phyloP scores from a whole-genome alignment of 2,113 vertebrate species.

The Sitta europaea region DNA sequence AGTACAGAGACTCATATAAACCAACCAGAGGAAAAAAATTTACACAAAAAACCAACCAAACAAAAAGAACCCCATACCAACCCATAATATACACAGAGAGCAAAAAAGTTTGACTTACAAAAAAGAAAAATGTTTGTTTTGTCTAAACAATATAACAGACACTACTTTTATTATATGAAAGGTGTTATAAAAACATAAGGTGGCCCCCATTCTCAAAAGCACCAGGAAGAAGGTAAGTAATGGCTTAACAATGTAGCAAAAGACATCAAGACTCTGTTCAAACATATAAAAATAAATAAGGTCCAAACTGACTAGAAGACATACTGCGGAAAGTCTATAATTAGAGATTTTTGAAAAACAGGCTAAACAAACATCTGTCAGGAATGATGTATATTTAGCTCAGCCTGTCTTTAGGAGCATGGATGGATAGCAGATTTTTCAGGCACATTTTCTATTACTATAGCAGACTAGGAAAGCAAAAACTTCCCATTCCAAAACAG shows the following conservation, averaged over 20 bases:
- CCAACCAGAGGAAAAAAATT: background rate
- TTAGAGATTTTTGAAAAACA: background rate
- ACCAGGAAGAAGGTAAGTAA: background rate
- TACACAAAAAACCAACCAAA: background rate
- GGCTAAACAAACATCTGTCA: conserved; percentile 33
- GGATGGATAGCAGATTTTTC: background rate
- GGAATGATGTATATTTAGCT: background rate
- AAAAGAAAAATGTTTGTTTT: background rate
- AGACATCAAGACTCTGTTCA: background rate
- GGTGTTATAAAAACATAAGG: background rate
- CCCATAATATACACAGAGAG: background rate
- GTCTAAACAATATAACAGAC: background rate
- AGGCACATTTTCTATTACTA: background rate
- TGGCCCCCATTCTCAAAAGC: background rate
- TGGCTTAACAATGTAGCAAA: background rate
- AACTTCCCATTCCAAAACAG: background rate
- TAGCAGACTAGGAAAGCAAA: background rate
- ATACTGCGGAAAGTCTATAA: background rate
- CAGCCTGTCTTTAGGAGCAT: background rate
- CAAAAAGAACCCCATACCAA: background rate
- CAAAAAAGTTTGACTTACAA: background rate
- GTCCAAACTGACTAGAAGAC: background rate
- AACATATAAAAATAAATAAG: background rate
- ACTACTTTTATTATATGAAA: background rate
- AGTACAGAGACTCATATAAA: background rate